Conservation (phyloP, 92 coral and sea anemone genomes). For the Zoanthus gigantus region DNA sequence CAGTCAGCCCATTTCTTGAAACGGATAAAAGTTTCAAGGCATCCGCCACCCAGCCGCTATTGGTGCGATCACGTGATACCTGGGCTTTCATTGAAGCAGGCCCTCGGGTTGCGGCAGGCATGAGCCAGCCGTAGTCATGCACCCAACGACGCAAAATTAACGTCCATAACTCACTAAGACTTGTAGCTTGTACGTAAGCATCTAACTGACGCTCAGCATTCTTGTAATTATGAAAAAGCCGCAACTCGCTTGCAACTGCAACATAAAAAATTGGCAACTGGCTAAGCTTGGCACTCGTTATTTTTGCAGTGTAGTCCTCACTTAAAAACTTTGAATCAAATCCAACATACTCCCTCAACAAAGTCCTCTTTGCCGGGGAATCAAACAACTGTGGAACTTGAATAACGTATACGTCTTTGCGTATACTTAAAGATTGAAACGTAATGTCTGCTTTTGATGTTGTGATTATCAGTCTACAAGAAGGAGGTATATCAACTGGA, state of each 20-base stretch:
- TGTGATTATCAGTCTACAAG: slow-evolving; percentile 87
- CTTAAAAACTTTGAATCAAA: slow-evolving; percentile 74
- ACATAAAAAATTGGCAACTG: slow-evolving; percentile 86
- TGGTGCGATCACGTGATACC: slow-evolving; percentile 96
- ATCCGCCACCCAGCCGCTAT: slow-evolving; percentile 98
- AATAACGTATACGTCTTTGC: slow-evolving; percentile 82
- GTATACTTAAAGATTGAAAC: slow-evolving; percentile 71
- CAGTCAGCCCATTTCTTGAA: slow-evolving; percentile 92
- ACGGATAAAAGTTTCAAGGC: slow-evolving; percentile 82
- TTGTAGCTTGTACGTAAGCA: slow-evolving; percentile 75
- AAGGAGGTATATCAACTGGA: slow-evolving; percentile 73
- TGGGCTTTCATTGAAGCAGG: slow-evolving; percentile 86
- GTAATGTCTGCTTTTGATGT: slow-evolving; percentile 89
- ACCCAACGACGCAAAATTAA: slow-evolving; percentile 97
- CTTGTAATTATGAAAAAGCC: slow-evolving; percentile 77
- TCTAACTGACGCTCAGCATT: slow-evolving; percentile 86
- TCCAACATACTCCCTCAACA: slow-evolving; percentile 83
- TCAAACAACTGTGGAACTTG: slow-evolving; percentile 76
- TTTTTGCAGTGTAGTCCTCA: slow-evolving; percentile 63
- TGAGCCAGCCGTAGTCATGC: slow-evolving; percentile 96
- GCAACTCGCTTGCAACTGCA: slow-evolving; percentile 86
- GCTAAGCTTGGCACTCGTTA: slow-evolving; percentile 75
- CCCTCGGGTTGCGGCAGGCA: slow-evolving; percentile 83
- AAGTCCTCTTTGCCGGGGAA: slow-evolving; percentile 69
- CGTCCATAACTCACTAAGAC: slow-evolving; percentile 87